phyloP scores from a whole-genome alignment of 1,140 invertebrate species.

The Zeugodacus cucurbitae region DNA sequence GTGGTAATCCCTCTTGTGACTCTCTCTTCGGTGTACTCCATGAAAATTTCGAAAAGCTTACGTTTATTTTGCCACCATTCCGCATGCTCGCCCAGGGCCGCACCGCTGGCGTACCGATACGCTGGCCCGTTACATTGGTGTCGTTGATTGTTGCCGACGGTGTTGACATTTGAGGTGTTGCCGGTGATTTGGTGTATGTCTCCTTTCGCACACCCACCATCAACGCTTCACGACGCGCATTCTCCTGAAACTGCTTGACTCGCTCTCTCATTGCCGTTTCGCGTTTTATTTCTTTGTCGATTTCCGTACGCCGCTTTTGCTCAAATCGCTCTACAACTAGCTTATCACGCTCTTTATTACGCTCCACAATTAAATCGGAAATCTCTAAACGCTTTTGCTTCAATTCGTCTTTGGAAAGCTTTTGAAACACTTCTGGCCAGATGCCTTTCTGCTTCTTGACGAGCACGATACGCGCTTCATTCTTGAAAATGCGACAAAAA shows the following conservation, averaged over 20 bases:
- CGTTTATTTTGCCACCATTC: slow-evolving; percentile 53
- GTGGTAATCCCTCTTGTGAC: slow-evolving; percentile 54
- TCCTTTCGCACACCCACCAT: slow-evolving; percentile 60
- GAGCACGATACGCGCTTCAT: slow-evolving; percentile 61
- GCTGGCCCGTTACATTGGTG: neutral
- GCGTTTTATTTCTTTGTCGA: slow-evolving; percentile 57
- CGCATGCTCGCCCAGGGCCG: slow-evolving; percentile 54
- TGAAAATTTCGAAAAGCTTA: slow-evolving; percentile 54
- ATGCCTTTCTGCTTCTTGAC: slow-evolving; percentile 60
- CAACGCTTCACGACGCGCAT: slow-evolving; percentile 54
- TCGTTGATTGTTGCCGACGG: slow-evolving; percentile 39
- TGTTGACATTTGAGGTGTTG: slow-evolving; percentile 41
- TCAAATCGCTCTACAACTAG: slow-evolving; percentile 58
- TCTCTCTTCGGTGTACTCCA: slow-evolving; percentile 58
- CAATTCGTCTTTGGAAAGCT: slow-evolving; percentile 55
- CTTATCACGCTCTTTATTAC: slow-evolving; percentile 61
- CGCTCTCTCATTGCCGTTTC: slow-evolving; percentile 60
- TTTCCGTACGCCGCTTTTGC: slow-evolving; percentile 57
- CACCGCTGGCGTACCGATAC: slow-evolving; percentile 53
- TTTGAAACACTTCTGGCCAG: slow-evolving; percentile 62
- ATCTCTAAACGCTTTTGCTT: slow-evolving; percentile 59
- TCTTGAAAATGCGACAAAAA: slow-evolving; percentile 63
- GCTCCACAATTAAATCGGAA: slow-evolving; percentile 58
- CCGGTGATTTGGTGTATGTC: slow-evolving; percentile 42
- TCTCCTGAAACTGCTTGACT: slow-evolving; percentile 58